Base-by-base conservation (phyloP, 2,797 vertebrate genomes). In the Schizopygopsis pylzovi region DNA sequence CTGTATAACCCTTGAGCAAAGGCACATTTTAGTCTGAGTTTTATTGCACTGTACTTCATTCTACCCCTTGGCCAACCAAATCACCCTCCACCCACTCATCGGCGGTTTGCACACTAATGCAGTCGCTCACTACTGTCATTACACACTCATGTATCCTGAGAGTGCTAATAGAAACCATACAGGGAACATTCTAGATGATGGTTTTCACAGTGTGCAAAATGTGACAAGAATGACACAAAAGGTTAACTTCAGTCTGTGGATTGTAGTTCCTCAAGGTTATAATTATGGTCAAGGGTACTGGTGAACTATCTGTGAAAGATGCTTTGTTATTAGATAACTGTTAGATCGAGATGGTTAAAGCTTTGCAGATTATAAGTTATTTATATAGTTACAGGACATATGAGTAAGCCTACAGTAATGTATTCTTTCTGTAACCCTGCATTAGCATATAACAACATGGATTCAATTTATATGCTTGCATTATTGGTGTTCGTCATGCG, bases 31-130 rank as follows among this genome's bases (percentile, higher is more conserved):
- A 73, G 45, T 72, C 75, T 67, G 33, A 2, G 39, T 49, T 77
- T 56, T 85, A 81, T 72, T 65, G n/a, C 49, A 49, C 18, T 78
- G 67, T 82, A 78, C 71, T 83, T 88, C 79, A 88, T 75, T 84
- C 71, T 83, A 84, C 81, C 78, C 56, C 81, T 85, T 85, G 82
- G 79, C 81, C 86, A 86, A 73, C 72, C 81, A 68, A 78, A 41
- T 70, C 56, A 65, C 81, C 81, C 59, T 63, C 61, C 82, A 85
- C 85, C 89, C 83, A 87, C 78, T 67, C 78, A 18, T 81, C 71
- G 73, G 33, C 39, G 73, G 85, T 88, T 82, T 88, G 76, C 87
- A 82, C 65, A 79, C 82, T 81, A 85, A 82, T 85, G 81, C 79
- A 79, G 79, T 25, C 52, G 47, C 52, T 47, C 67, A 59, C 54